Base-by-base conservation (phyloP, 2,797 vertebrate genomes). In the Geotrypetes seraphini region DNA sequence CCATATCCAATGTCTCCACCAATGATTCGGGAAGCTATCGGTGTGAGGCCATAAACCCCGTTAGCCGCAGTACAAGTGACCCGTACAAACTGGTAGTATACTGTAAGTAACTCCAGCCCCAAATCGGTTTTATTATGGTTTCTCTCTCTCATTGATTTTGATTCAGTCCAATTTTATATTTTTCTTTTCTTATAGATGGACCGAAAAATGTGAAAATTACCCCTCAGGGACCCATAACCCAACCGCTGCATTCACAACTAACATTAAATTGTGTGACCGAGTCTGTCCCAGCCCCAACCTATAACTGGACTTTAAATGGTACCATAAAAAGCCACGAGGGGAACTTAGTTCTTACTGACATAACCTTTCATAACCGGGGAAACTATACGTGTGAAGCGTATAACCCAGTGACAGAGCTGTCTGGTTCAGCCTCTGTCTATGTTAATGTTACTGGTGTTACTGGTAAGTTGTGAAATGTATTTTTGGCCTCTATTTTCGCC, bases 161-260 rank as follows among this genome's bases (percentile, higher is more conserved):
- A n/a, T n/a, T n/a, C 10, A 2, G 4, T 21, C 8, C 24, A 3
- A 25, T 16, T 25, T 11, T 14, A 12, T n/a, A n/a, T n/a, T n/a
- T n/a, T n/a, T 18, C 22, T 19, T 12, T 15, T n/a, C n/a, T n/a
- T n/a, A n/a, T 32, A 60, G 58, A 60, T 7, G 55, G 53, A 10
- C 53, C 59, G 1, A 16, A 35, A 11, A 2, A 0, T 11, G 30
- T 32, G 28, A 3, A 16, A 4, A 16, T 55, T 36, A 5, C 7
- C 12, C 12, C 1, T 2, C 16, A 31, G 7, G 8, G 7, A 21
- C 4, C 17, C 1, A 1, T 47, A 6, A 5, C 6, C 7, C 22
- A 1, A 1, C 13, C 7, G 5, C 12, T 50, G 8, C 31, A 19
- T 14, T 50, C 50, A 16, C 8, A 0, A 5, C 10, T 50, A 35